phyloP scores from a whole-genome alignment of 1,140 invertebrate species.

The Frieseomelitta varia region DNA sequence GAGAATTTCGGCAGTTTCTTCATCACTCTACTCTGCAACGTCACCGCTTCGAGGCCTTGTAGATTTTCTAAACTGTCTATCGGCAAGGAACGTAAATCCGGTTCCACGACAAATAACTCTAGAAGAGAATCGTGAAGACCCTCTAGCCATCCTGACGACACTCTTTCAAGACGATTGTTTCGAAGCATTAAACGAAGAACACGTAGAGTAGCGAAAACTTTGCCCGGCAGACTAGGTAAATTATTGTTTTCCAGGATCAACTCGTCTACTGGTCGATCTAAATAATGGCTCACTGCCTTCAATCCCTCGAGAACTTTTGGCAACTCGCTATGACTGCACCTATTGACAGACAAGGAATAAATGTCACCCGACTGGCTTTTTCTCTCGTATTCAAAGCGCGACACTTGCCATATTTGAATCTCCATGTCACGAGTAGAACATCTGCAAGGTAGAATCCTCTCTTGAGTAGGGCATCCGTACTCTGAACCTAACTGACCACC shows the following conservation, averaged over 20 bases:
- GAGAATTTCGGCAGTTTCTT: conserved; percentile 88
- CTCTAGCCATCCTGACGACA: conserved; percentile 90
- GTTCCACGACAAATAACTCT: conserved; percentile 92
- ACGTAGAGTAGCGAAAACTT: conserved; percentile 88
- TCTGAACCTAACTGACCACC: conserved; percentile 71
- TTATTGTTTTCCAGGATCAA: conserved; percentile 93
- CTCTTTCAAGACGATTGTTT: conserved; percentile 90
- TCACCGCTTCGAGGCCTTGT: conserved; percentile 90
- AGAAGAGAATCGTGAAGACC: conserved; percentile 89
- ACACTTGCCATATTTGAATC: conserved; percentile 86
- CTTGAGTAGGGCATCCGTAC: conserved; percentile 84
- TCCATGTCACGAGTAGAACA: conserved; percentile 86
- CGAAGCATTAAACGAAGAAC: conserved; percentile 91
- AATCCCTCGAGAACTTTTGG: conserved; percentile 88
- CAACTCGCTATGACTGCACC: conserved; percentile 94
- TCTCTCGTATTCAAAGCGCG: neutral
- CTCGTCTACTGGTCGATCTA: conserved; percentile 90
- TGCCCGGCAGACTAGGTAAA: conserved; percentile 89
- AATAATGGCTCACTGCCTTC: conserved; percentile 86
- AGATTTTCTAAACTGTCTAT: conserved; percentile 89
- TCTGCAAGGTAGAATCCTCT: conserved; percentile 86
- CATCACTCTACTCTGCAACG: conserved; percentile 88
- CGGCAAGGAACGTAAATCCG: conserved; percentile 89
- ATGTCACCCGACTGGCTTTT: neutral
- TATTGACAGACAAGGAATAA: conserved; percentile 67